A percentile compares a stretch with the other conserved stretches of the same genome.
These are phyloP conservation scores for Ectobius pallidus DNA, from an alignment of 2,888 invertebrate genomes.

Conservation along the genomic window DNA sequence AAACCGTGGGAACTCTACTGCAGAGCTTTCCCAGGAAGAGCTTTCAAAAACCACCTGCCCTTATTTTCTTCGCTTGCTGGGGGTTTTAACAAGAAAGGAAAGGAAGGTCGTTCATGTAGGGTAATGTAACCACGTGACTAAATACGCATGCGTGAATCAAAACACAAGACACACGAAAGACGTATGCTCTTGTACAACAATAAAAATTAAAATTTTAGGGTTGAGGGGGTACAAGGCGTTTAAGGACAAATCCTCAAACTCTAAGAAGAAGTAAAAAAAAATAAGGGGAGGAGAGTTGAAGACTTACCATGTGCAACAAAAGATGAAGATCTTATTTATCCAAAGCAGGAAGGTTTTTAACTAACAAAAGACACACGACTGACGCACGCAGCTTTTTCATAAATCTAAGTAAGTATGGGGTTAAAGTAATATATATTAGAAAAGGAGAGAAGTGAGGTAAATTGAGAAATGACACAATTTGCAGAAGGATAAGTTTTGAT, in stretches of 20 bases:
- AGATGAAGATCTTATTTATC: no score
- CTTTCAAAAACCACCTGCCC: constrained; percentile 31
- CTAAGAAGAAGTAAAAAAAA: no score
- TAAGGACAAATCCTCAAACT: neutral
- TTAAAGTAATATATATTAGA: no score
- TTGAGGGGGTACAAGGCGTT: neutral
- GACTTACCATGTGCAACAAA: no score
- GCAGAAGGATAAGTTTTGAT: no score
- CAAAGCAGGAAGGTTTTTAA: neutral
- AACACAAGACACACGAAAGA: neutral
- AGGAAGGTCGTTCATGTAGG: neutral
- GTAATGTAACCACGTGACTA: neutral
- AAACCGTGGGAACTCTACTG: constrained; percentile 39
- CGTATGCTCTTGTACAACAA: neutral
- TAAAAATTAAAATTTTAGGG: neutral
- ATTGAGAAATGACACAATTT: no score
- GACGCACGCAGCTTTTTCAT: neutral
- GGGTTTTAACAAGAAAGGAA: neutral
- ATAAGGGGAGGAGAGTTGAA: no score
- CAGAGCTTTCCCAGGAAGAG: constrained; percentile 35
- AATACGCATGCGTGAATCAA: neutral
- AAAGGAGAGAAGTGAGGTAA: no score
- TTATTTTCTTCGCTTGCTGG: neutral
- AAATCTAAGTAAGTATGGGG: no score
- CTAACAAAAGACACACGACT: constrained; percentile 2